These are phyloP conservation scores for Rhinolophus ferrumequinum DNA, from an alignment of 2,113 vertebrate species.

Conservation along the genomic window DNA sequence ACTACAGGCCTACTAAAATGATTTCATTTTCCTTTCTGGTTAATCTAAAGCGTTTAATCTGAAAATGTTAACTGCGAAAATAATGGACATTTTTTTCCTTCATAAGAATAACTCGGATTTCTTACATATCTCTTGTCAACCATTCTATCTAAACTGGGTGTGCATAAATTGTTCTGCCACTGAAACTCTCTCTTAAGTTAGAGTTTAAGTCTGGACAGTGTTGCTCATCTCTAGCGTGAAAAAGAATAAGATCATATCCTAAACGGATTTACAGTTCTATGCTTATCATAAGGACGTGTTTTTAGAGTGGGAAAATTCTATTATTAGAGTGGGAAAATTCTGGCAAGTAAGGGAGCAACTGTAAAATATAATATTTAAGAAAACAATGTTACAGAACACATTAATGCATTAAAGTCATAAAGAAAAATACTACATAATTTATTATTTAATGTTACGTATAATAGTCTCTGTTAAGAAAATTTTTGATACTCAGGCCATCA, in stretches of 20 bases:
- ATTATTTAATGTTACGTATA: neutral
- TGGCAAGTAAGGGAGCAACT: neutral
- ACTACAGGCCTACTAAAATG: neutral
- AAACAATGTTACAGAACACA: neutral
- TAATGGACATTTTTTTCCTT: slow-evolving; percentile 3
- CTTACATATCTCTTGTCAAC: slow-evolving; percentile 61
- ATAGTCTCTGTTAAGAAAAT: neutral
- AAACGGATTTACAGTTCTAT: neutral
- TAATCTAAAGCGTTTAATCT: slow-evolving; percentile 59
- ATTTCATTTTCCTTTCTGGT: slow-evolving; percentile 9
- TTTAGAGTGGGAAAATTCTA: neutral
- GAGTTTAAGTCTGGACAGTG: neutral
- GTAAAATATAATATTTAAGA: neutral
- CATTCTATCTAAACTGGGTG: slow-evolving; percentile 1
- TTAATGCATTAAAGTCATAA: neutral
- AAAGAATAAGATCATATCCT: neutral
- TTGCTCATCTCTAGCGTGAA: neutral
- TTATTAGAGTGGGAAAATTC: neutral
- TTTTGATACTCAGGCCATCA: neutral
- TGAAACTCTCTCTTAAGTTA: slow-evolving; percentile 9
- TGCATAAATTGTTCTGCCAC: neutral
- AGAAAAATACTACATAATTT: neutral
- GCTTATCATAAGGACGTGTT: neutral
- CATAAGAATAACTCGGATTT: slow-evolving; percentile 29
- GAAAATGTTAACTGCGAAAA: slow-evolving; percentile 68